Base-by-base conservation (phyloP, 2,113 vertebrate genomes). In the Oplegnathus fasciatus region DNA sequence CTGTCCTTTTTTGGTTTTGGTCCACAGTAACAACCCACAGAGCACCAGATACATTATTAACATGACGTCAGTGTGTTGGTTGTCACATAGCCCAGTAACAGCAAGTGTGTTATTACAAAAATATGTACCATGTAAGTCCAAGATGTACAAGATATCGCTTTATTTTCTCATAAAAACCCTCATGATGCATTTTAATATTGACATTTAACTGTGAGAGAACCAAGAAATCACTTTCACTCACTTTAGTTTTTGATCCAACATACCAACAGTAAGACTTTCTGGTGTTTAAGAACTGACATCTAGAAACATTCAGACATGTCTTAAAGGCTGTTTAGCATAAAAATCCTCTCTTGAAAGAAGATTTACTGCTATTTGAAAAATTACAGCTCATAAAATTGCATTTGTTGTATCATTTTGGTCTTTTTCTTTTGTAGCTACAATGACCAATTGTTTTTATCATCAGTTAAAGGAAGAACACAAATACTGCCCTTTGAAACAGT, bases 1-100 rank as follows among this genome's bases (percentile, higher is more conserved):
- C 44, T 18, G 18, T 57, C 22, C n/a, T 46, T 22, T 6, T 77
- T 73, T 65, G 7, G 61, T 65, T 48, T 69, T 81, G 44, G 22
- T 30, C 7, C 9, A 55, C 42, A 18, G 4, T 66, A 65, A 42
- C 8, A 34, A 55, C 26, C 30, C 58, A 48, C 58, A 44, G 15
- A 69, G 34, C 15, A 18, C n/a, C 2, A 30, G 0, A 44, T 17
- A 15, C 26, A 24, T 52, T 17, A 13, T 54, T 30, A 75, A 6
- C 61, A 26, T 10, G 6, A 42, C 7, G 5, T 28, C 68, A 17
- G 44, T 14, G 69, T 44, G 44, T 20, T n/a, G 15, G 30, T 2
- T 34, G 13, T 40, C 57, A 40, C 1, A 13, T 1, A 8, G 32
- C 2, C 34, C 32, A 11, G 57, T 8, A 9, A n/a, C 18, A 22